Percentiles rank a stretch among this genome's conserved stretches.
Conservation (phyloP, 1,140 invertebrate genomes). For the Gryon sp. region DNA sequence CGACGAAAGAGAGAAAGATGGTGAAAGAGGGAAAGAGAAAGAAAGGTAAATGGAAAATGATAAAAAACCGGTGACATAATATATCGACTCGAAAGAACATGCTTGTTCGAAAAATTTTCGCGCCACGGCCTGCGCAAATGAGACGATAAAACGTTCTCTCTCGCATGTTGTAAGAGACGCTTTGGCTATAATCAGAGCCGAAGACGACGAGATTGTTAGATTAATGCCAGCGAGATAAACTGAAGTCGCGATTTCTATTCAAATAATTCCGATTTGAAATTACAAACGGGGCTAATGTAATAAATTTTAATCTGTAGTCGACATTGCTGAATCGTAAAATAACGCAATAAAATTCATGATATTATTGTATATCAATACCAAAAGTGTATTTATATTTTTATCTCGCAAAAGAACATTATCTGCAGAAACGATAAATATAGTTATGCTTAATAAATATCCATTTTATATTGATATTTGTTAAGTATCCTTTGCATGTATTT, state of each 20-base stretch:
- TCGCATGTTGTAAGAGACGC: slow-evolving; percentile 27
- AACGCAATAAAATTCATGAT: slow-evolving; percentile 37
- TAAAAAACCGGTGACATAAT: slow-evolving; percentile 28
- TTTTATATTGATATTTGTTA: too few relatives aligned
- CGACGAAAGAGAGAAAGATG: background rate
- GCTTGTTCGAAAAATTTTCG: slow-evolving; percentile 46
- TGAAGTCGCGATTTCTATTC: slow-evolving; percentile 40
- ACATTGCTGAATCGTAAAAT: slow-evolving; percentile 8
- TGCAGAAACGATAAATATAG: too few relatives aligned
- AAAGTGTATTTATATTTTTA: too few relatives aligned
- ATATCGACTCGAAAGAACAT: slow-evolving; percentile 47
- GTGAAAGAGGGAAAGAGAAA: background rate
- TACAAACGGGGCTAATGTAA: slow-evolving; percentile 9
- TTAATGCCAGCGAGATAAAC: slow-evolving; percentile 39
- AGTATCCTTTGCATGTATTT: too few relatives aligned
- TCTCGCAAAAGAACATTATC: too few relatives aligned
- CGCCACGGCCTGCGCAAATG: slow-evolving; percentile 38
- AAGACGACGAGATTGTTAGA: slow-evolving; percentile 54
- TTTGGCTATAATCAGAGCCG: slow-evolving; percentile 40
- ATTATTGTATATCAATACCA: slow-evolving; percentile 34
- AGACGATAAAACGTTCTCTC: slow-evolving; percentile 48
- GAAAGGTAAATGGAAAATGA: background rate
- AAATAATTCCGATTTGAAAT: slow-evolving; percentile 36
- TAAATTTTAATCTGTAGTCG: slow-evolving; percentile 33
- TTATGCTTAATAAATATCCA: too few relatives aligned